These are phyloP conservation scores for Scaptomyza hsui DNA, from an alignment of 1,140 invertebrate genomes.

Conservation along the genomic window DNA sequence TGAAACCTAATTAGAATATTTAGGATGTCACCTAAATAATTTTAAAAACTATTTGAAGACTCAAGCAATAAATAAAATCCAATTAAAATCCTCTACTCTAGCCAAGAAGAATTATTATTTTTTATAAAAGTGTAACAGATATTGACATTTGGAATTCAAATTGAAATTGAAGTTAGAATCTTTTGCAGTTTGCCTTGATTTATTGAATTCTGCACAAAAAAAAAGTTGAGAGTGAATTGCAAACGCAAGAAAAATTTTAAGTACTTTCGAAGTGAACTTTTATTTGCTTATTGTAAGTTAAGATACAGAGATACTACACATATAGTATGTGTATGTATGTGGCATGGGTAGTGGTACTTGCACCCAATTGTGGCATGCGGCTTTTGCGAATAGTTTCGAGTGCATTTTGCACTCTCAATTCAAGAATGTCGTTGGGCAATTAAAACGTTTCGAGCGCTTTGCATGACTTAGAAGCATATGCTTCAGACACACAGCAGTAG, in stretches of 20 bases:
- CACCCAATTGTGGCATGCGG: constrained; percentile 2
- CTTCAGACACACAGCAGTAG: constrained; percentile 11
- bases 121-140: neutral
- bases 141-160: neutral
- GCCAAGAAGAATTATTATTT: neutral
- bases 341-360: constrained; percentile 11
- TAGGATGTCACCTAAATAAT: neutral
- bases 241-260: neutral
- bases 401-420: constrained; percentile 44
- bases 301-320: constrained; percentile 3
- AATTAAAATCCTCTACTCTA: too few species aligned
- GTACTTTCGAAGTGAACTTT: neutral
- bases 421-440: constrained; percentile 54
- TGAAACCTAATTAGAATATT: neutral
- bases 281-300: neutral
- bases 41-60: neutral
- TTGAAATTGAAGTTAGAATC: neutral
- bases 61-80: neutral
- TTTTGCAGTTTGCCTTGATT: neutral
- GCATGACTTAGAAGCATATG: constrained; percentile 75
- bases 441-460: constrained; percentile 65
- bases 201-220: neutral
- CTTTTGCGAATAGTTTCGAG: constrained; percentile 26
- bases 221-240: neutral
- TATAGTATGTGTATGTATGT: constrained; percentile 1